Evolutionary conservation across 2,888 invertebrate species (phyloP).

Genomic region (Steinernema scapterisci): DNA sequence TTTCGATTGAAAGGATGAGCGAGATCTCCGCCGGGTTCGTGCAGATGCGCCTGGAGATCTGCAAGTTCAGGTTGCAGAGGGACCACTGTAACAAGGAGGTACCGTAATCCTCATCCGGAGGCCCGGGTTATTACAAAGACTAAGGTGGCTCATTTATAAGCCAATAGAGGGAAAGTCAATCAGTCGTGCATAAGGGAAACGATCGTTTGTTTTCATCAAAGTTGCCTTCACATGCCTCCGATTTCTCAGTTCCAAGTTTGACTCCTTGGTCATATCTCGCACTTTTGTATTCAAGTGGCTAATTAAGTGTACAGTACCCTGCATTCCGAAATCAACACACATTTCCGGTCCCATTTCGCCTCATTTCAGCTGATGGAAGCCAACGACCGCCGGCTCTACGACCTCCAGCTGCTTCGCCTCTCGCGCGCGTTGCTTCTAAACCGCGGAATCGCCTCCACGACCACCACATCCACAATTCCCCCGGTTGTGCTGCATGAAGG

Average conservation of each 20-base stretch:
- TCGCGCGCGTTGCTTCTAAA: background rate
- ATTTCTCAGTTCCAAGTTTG: too few relatives aligned
- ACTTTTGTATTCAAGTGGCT: too few relatives aligned
- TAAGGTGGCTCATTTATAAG: too few relatives aligned
- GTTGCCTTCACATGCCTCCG: too few relatives aligned
- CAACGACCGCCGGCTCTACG: constrained; percentile 48
- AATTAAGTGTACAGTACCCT: too few relatives aligned
- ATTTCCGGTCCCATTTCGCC: too few relatives aligned
- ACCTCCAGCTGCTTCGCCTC: constrained; percentile 43
- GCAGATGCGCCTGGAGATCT: constrained; percentile 43
- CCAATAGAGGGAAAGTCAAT: too few relatives aligned
- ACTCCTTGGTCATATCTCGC: too few relatives aligned
- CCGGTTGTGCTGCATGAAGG: background rate
- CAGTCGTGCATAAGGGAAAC: too few relatives aligned
- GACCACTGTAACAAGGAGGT: constrained; percentile 45
- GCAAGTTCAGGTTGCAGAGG: constrained; percentile 47
- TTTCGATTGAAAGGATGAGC: constrained; percentile 36
- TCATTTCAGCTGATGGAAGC: constrained; percentile 47
- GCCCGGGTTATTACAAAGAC: background rate
- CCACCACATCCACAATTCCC: background rate
- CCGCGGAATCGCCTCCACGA: background rate
- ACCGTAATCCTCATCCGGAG: background rate
- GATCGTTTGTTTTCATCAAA: too few relatives aligned
- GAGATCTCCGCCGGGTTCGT: background rate
- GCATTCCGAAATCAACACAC: too few relatives aligned